Percentiles rank a stretch among this genome's conserved stretches.
Conservation (phyloP, 2,797 vertebrate genomes). For the Coregonus ussuriensis region DNA sequence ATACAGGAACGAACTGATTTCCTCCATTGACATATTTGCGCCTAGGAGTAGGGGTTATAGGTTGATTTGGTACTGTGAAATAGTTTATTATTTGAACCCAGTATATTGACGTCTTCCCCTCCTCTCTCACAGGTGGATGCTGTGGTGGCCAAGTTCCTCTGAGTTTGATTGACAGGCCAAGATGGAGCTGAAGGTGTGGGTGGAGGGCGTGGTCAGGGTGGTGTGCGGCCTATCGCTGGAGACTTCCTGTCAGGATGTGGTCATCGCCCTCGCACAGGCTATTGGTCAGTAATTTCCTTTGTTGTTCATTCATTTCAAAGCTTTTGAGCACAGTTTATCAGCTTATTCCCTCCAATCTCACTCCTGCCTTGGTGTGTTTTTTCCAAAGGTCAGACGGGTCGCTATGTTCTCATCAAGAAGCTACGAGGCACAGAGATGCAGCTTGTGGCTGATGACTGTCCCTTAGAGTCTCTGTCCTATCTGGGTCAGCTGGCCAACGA, state of each 20-base stretch:
- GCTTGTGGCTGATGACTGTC: slow-evolving; percentile 83
- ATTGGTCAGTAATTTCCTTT: slow-evolving; percentile 76
- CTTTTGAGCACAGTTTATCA: neutral
- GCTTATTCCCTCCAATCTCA: neutral
- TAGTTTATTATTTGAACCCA: neutral
- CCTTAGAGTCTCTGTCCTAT: slow-evolving; percentile 82
- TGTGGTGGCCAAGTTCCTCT: slow-evolving; percentile 38
- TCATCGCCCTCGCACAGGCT: slow-evolving; percentile 89
- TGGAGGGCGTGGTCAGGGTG: slow-evolving; percentile 87
- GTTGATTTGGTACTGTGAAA: neutral
- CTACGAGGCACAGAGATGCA: slow-evolving; percentile 84
- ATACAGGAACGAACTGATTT: neutral
- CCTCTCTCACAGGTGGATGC: slow-evolving; percentile 25
- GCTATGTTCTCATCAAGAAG: slow-evolving; percentile 88
- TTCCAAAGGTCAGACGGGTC: slow-evolving; percentile 88
- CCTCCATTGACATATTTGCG: neutral
- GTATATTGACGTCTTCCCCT: neutral
- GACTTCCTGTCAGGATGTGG: slow-evolving; percentile 93
- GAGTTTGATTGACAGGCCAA: slow-evolving; percentile 31
- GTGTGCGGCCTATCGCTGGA: slow-evolving; percentile 87
- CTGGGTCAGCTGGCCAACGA: slow-evolving; percentile 86
- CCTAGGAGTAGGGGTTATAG: neutral
- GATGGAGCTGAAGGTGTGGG: slow-evolving; percentile 97
- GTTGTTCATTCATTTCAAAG: neutral
- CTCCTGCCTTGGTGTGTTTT: slow-evolving; percentile 2